Base-by-base conservation (phyloP, 92 coral and sea anemone species). In the Paramuricea clavata region DNA sequence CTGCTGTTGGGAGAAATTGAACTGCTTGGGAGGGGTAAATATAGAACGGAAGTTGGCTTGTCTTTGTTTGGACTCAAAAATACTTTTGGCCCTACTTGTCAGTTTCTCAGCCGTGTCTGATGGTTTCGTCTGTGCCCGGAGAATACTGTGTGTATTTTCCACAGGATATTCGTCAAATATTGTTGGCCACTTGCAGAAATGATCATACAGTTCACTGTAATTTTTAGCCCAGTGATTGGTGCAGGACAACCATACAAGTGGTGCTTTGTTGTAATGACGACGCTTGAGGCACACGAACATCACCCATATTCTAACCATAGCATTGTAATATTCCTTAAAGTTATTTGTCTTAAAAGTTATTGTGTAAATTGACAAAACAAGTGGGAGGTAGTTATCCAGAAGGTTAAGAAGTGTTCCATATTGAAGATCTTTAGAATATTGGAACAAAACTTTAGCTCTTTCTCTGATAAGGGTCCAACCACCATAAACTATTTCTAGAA, bases 221-320 rank as follows among this genome's bases (percentile, higher is more conserved):
- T n/a, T n/a, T n/a, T n/a, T n/a, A 59, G 56, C 78, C 92, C 95
- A 89, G 81, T 92, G 86, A 19, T 39, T 69, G 44, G 87, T 89
- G 86, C 79, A 82, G 86, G 87, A 83, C 32, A 92, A 39, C 92
- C 92, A 92, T 11, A 92, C 81, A 8, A 92, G 86, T 9, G 92
- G 92, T 11, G 94, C 87, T 71, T 88, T 91, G 86, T 88, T 84
- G 32, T 88, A 88, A 78, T 88, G 92, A 23, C 81, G 81, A 15
- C 92, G 31, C 32, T 28, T 67, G 31, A 67, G 74, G 75, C 89
- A 85, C 3, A 89, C 88, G 27, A 91, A 87, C 93, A 91, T 91
- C 4, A 88, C 80, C 91, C 85, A 88, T 22, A 84, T 83, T 62
- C 94, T 88, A 23, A 91, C 78, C 70, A 91, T 91, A 1, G 90